phyloP scores from a whole-genome alignment of 2,888 invertebrate genomes.

The Ectobius pallidus region DNA sequence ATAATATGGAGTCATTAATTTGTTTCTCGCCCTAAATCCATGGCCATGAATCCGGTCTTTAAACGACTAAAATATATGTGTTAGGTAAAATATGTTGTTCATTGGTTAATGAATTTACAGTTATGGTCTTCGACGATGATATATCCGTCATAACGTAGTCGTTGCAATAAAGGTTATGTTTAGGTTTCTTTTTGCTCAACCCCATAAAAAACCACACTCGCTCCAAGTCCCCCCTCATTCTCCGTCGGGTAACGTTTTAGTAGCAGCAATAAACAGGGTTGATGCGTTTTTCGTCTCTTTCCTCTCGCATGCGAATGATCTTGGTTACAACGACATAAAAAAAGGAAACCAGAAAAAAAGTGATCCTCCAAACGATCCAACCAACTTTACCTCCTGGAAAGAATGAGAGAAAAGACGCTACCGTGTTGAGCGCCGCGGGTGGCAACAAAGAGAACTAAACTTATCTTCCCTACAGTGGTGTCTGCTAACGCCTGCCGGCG shows the following conservation, averaged over 20 bases:
- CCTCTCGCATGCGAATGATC: slow-evolving; percentile 37
- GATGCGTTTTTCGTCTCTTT: slow-evolving; percentile 28
- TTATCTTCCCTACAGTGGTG: neutral
- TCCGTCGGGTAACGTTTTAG: slow-evolving; percentile 32
- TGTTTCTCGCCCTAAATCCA: too few species aligned
- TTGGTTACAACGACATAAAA: slow-evolving; percentile 25
- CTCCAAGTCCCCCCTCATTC: neutral
- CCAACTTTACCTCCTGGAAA: slow-evolving; percentile 31
- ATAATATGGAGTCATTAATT: too few species aligned
- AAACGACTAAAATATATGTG: too few species aligned
- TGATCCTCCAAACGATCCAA: slow-evolving; percentile 19
- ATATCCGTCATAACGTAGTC: too few species aligned
- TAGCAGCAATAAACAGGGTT: slow-evolving; percentile 37
- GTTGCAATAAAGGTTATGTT: too few species aligned
- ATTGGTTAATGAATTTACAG: too few species aligned
- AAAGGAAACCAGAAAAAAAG: neutral
- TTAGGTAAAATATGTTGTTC: too few species aligned
- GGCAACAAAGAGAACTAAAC: slow-evolving; percentile 27
- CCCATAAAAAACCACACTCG: slow-evolving; percentile 11
- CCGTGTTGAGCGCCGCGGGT: slow-evolving; percentile 15
- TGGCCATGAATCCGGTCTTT: too few species aligned
- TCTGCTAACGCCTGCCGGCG: slow-evolving; percentile 1
- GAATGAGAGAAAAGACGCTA: slow-evolving; percentile 21
- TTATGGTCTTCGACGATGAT: too few species aligned
- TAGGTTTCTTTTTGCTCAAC: neutral